Percentiles rank a stretch among this genome's conserved stretches.
phyloP scores from a whole-genome alignment of 2,797 vertebrate genomes.

The Sternotherus odoratus region DNA sequence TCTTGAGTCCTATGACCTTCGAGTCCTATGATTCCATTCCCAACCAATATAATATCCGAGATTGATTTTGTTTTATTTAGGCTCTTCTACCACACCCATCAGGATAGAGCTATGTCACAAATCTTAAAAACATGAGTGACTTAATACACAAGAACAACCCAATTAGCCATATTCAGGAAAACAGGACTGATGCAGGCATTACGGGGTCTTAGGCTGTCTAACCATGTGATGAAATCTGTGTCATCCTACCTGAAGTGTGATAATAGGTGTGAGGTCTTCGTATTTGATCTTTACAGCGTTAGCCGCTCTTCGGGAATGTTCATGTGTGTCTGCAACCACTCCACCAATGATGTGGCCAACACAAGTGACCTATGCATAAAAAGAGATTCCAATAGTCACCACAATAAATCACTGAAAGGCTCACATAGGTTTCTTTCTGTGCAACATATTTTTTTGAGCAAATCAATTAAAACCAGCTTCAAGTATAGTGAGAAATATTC shows the following conservation, averaged over 20 bases:
- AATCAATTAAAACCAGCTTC: not conserved
- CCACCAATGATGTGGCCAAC: constrained; percentile 94
- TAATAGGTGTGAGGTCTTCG: constrained; percentile 87
- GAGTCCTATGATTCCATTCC: not conserved
- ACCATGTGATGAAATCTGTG: not conserved
- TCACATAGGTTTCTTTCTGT: not conserved
- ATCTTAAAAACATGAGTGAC: accelerated
- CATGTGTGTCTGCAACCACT: constrained; percentile 91
- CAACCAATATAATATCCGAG: not conserved
- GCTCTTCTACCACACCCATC: not conserved
- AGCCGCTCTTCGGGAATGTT: constrained; percentile 91
- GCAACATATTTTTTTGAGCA: not conserved
- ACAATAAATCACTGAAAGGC: not conserved
- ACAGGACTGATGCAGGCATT: not conserved
- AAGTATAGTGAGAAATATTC: not conserved
- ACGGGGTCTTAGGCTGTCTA: not conserved
- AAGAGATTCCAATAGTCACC: not conserved
- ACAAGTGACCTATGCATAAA: constrained; percentile 89
- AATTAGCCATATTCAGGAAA: not conserved
- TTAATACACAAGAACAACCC: not conserved
- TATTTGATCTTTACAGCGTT: constrained; percentile 89
- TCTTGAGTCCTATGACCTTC: not conserved
- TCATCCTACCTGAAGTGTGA: constrained; percentile 91
- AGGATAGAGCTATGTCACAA: not conserved
- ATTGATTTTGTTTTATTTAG: not conserved